Evolutionary conservation across 2,888 invertebrate genomes (phyloP).

Genomic region (Dicyrtomina minuta): DNA sequence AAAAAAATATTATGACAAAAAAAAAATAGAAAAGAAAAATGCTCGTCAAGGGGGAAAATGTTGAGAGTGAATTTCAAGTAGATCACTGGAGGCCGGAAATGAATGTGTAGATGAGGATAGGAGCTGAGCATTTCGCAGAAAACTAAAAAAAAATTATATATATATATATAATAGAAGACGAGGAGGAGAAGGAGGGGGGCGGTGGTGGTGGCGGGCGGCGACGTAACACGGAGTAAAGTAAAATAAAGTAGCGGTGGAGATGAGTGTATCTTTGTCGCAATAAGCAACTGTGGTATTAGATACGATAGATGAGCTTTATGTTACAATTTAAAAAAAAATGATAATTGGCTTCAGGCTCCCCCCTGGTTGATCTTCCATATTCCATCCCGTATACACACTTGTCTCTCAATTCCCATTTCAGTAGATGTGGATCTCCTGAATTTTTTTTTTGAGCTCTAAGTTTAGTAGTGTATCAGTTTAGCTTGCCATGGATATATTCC

Average conservation of each 20-base stretch:
- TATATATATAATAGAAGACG: background rate
- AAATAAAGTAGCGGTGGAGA: constrained; percentile 6
- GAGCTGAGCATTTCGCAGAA: no score
- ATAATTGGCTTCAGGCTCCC: constrained; percentile 47
- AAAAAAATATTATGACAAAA: background rate
- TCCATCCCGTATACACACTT: constrained; percentile 29
- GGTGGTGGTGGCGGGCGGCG: no score
- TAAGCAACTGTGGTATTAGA: constrained; percentile 24
- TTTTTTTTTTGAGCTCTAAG: no score
- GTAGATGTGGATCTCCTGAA: no score
- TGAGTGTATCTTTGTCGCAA: constrained; percentile 12
- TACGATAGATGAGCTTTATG: constrained; percentile 32
- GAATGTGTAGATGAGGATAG: constrained; percentile 24
- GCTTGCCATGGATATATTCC: no score
- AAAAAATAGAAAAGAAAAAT: constrained; percentile 12
- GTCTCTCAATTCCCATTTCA: constrained; percentile 9
- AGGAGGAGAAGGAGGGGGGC: background rate
- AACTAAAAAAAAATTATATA: background rate
- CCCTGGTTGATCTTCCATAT: constrained; percentile 42
- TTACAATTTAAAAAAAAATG: constrained; percentile 42
- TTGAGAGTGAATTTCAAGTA: constrained; percentile 30
- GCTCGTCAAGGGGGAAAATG: constrained; percentile 28
- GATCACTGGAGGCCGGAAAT: constrained; percentile 30
- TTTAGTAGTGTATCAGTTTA: no score
- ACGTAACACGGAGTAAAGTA: background rate